Evolutionary conservation across 2,888 invertebrate genomes (phyloP), one percentile per base, ranked within the genome.

Genomic region (Cephus rjabovi): DNA sequence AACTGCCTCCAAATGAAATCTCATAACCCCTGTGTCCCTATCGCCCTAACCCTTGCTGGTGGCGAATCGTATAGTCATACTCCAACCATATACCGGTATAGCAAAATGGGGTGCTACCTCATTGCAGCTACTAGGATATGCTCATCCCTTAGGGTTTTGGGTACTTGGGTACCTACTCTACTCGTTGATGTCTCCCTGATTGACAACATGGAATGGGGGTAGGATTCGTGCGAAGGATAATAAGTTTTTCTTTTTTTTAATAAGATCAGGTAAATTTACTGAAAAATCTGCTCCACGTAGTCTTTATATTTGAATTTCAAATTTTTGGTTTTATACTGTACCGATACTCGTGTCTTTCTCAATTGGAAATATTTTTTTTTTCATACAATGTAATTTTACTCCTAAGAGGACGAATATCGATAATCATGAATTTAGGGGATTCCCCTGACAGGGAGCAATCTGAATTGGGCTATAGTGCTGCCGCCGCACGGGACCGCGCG

Each of bases 111-210:
- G 23, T 23, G 56, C 23, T 23, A 23, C 56, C 56, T 56, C 56
- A 23, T 56, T 56, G 56, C 56, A 56, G 23, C 56, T 56, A 56
- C 23, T 9, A 56, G 9, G 56, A 23, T 2, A 56, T 56, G 23
- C 56, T 15, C 23, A 23, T 56, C 9, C 56, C 23, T 56, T 9
- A 56, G 56, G 56, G 9, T 56, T 56, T 56, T 23, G 1, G 56
- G 56, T 23, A 40, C 6, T 56, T 23, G 1, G 56, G 56, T 23
- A 40, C 6, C 15, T 56, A 15, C 15, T 40, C 4, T 15, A 85
- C 84, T 83, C 87, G 82, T 83, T 80, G 82, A 84, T 84, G 83
- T 84, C 84, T 83, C 86, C 84, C 83, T 86, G 84, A 87, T 89
- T 87, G 88, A 87, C 86, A 87, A 82, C 81, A 80, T 83, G 81